Base-by-base conservation (phyloP, 1,140 invertebrate species). In the Macrotrachela quadricornifera region DNA sequence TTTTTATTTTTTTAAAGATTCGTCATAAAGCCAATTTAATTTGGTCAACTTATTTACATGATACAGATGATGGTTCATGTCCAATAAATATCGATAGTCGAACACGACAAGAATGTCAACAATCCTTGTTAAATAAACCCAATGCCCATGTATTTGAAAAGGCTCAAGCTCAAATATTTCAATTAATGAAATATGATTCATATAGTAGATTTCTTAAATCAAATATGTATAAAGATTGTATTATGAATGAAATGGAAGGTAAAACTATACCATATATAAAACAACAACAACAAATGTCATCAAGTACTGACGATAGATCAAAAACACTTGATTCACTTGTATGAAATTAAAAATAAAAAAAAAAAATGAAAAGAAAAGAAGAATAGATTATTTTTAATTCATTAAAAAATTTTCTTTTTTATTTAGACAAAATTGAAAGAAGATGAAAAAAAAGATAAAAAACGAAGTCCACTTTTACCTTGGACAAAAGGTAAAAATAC, bases 171-270 rank as follows among this genome's bases (percentile, higher is more conserved):
- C 83, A 94, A 72, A 87, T 95, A 54, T 92, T 87, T 67, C 90
- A 90, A 73, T 73, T 95, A 58, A 92, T 95, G 85, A 92, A 92
- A 68, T 90, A 90, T 67, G 90, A 95, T 70, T 87, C 85, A 71
- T 96, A 92, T 72, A 81, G 84, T 38, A 77, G 87, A 36, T 95
- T 95, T 69, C 74, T 94, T 30, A 82, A 86, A 61, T 91, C 85
- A 0, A 79, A 83, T 51, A 71, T 87, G 36, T 92, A 90, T 69
- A 83, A 85, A 60, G 78, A 80, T 59, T 87, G 83, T 68, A 68
- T 87, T 47, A 59, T 73, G 56, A 59, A 64, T 17, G 74, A 75
- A 56, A 67, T 71, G 62, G 64, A 68, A 54, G 73, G 71, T 15
- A 64, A 70, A 56, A 59, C 64, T 11, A 56, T 72, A 38, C 61